A percentile compares a stretch with the other conserved stretches of the same genome.
phyloP scores from a whole-genome alignment of 2,888 invertebrate species.

The Serrognathus titanus region DNA sequence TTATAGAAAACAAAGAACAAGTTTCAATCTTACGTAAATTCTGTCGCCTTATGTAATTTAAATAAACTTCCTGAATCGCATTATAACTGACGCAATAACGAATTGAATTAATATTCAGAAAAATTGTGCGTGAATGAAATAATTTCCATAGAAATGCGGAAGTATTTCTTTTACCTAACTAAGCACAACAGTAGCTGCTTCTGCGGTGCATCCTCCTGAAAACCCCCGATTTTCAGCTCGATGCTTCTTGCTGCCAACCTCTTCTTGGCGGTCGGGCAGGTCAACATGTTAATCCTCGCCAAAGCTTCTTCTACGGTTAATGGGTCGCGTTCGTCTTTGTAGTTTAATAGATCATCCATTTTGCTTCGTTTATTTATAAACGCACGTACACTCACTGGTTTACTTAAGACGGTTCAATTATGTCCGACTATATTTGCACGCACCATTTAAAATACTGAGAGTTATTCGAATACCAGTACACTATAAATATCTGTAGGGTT shows the following conservation, averaged over 20 bases:
- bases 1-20: too few species aligned
- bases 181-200: conserved; percentile 61
- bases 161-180: conserved; percentile 56
- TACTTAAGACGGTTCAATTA: too few species aligned
- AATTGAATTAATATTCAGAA: neutral
- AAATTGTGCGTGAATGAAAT: neutral
- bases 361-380: neutral
- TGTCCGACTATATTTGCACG: neutral
- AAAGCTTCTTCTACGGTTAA: conserved; percentile 57
- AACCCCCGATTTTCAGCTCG: conserved; percentile 51
- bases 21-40: too few species aligned
- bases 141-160: neutral
- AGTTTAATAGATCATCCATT: neutral
- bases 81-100: neutral
- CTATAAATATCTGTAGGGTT: neutral
- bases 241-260: conserved; percentile 55
- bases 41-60: too few species aligned
- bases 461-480: neutral
- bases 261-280: conserved; percentile 55
- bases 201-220: conserved; percentile 56
- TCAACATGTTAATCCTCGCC: conserved; percentile 55
- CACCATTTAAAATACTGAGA: neutral
- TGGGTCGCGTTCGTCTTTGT: conserved; percentile 46
- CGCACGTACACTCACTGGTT: neutral
- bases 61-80: too few species aligned